A percentile compares a stretch with the other conserved stretches of the same genome.
Conservation (phyloP, 2,113 vertebrate species). For the Echinops telfairi region DNA sequence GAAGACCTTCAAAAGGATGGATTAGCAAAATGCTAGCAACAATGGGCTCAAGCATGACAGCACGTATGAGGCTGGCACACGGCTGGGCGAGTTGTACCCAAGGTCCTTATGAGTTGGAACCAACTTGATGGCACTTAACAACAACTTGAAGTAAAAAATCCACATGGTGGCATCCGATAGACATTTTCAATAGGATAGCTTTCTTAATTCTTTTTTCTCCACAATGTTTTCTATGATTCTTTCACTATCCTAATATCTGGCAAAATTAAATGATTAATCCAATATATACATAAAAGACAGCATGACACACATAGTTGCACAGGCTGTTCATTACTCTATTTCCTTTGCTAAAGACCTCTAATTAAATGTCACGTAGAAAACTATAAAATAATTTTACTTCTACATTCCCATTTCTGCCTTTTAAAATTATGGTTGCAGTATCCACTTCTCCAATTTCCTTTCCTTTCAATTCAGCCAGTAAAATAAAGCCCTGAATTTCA, state of each 20-base stretch:
- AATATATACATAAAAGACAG: background rate
- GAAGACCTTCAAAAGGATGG: no score
- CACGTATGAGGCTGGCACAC: no score
- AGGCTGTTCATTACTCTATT: background rate
- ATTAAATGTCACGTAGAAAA: constrained; percentile 19
- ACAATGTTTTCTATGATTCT: background rate
- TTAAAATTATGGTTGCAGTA: constrained; percentile 70
- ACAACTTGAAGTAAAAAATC: background rate
- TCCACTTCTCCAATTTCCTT: constrained; percentile 50
- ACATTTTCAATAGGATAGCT: background rate
- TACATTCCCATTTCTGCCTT: background rate
- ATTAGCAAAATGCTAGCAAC: no score
- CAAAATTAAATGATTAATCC: no score
- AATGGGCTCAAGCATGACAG: no score
- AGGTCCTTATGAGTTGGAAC: no score
- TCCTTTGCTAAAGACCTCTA: background rate
- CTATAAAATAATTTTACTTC: constrained; percentile 50
- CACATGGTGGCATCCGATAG: background rate
- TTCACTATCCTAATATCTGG: background rate
- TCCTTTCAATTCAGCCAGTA: background rate
- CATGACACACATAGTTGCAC: background rate
- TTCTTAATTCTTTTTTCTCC: rapidly evolving
- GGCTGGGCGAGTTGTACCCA: no score
- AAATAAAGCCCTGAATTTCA: constrained; percentile 32
- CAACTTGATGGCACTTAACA: no score